These are phyloP conservation scores for Nylanderia fulva DNA, from an alignment of 1,140 invertebrate genomes.

Conservation along the genomic window DNA sequence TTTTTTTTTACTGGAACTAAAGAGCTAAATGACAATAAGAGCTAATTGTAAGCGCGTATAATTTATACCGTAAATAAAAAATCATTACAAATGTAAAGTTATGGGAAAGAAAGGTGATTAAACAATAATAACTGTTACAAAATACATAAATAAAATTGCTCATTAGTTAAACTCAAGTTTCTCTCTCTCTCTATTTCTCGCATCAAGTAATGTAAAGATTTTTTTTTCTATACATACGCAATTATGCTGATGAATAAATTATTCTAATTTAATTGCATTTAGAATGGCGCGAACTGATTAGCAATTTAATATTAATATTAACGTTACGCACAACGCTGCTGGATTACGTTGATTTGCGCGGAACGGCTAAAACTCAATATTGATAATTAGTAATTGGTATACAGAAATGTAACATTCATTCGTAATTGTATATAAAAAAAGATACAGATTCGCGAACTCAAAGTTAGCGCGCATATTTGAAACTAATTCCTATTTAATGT, in stretches of 20 bases:
- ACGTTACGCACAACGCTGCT: neutral
- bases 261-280: constrained; percentile 16
- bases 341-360: neutral
- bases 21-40: no score
- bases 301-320: constrained; percentile 39
- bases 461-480: neutral
- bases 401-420: no score
- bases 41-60: no score
- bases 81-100: no score
- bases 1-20: no score
- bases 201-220: no score
- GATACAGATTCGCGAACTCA: neutral
- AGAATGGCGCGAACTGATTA: constrained; percentile 22
- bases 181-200: no score
- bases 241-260: constrained; percentile 28
- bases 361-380: constrained; percentile 8
- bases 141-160: no score
- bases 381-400: constrained; percentile 21
- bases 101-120: no score
- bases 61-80: no score
- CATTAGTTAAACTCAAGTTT: no score
- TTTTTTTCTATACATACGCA: neutral
- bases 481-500: neutral
- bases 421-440: neutral
- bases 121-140: no score